A percentile compares a stretch with the other conserved stretches of the same genome.
phyloP scores from a whole-genome alignment of 2,113 vertebrate genomes.

The Sterrhoptilus dennistouni region DNA sequence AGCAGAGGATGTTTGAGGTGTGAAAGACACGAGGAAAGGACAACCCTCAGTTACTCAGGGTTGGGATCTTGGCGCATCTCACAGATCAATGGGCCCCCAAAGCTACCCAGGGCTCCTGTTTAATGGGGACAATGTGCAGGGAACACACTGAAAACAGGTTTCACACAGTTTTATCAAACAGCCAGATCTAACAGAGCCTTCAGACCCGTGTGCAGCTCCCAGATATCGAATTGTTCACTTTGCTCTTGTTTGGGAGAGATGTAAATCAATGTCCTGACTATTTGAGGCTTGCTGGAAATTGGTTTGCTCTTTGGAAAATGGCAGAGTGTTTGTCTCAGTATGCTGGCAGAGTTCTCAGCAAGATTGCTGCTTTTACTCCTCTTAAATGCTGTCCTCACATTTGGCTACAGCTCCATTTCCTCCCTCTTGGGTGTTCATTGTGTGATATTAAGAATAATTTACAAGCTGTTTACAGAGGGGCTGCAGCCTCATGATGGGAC shows the following conservation, averaged over 20 bases:
- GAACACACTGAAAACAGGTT: neutral
- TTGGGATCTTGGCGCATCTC: neutral
- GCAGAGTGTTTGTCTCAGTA: neutral
- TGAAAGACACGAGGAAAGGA: neutral
- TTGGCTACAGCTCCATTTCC: neutral
- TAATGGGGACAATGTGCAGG: neutral
- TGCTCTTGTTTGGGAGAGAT: neutral
- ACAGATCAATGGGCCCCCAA: neutral
- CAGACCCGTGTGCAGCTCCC: neutral
- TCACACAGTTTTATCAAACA: neutral
- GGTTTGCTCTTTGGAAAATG: conserved; percentile 4
- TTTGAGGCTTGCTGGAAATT: neutral
- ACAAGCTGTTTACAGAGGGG: neutral
- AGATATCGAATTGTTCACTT: neutral
- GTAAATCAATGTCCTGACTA: neutral
- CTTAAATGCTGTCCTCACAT: neutral
- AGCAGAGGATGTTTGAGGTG: neutral
- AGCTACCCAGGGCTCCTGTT: neutral
- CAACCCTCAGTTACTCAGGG: neutral
- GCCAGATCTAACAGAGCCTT: neutral
- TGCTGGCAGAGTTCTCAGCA: neutral
- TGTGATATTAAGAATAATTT: neutral
- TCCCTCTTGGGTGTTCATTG: neutral
- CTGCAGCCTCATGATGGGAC: neutral
- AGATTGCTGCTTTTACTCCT: neutral